Percentiles rank a stretch among this genome's conserved stretches.
Conservation (phyloP, 1,140 invertebrate genomes). For the Caenorhabditis latens region DNA sequence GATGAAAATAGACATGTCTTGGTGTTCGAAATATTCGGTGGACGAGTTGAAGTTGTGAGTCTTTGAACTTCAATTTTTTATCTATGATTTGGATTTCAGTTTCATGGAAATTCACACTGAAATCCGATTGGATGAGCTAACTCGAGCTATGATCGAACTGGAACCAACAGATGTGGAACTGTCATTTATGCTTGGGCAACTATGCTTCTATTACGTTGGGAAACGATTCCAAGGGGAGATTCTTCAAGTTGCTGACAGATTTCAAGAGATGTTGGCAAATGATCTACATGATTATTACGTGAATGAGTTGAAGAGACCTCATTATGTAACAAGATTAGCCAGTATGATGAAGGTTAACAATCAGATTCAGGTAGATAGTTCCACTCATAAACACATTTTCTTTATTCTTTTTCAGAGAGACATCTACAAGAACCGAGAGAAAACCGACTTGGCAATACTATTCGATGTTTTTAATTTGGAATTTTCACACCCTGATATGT, state of each 20-base stretch:
- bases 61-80: no score
- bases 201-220: neutral
- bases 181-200: neutral
- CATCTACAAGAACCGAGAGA: neutral
- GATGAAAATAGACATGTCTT: conserved; percentile 1
- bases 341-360: conserved; percentile 3
- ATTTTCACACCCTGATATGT: conserved; percentile 9
- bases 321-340: neutral
- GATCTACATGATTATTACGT: conserved; percentile 33
- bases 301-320: neutral
- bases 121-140: neutral
- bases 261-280: conserved; percentile 5
- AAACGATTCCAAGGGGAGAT: conserved; percentile 7
- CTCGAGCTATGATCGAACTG: neutral
- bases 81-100: neutral
- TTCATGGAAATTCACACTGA: neutral
- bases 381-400: no score
- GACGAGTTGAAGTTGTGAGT: conserved; percentile 23
- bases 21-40: neutral
- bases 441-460: neutral
- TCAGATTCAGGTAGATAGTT: neutral
- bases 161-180: neutral
- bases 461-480: neutral
- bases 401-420: neutral
- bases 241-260: neutral